Base-by-base conservation (phyloP, 2,888 invertebrate species). In the Trypoxylon attenuatum region DNA sequence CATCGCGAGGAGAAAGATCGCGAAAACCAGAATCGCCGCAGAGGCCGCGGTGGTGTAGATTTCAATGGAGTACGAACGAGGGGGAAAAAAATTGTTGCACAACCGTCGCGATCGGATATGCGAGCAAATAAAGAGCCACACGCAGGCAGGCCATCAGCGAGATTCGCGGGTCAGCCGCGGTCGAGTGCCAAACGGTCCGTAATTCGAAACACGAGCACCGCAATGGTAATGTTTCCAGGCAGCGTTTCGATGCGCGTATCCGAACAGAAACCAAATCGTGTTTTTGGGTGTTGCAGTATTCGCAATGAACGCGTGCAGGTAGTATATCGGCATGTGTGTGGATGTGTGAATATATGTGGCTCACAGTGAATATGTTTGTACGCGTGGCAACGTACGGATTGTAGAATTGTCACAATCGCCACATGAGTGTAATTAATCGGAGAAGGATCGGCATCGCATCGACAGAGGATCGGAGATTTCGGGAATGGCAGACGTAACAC, bases 401-500 rank as follows among this genome's bases (percentile, higher is more conserved):
- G 56, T 62, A 71, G 53, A 67, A 66, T 60, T 64, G 71, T 74
- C 69, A 73, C 80, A 80, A 81, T 77, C 79, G 79, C 77, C 80
- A 78, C 77, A 77, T 66, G 69, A 73, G 55, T 71, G 58, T 51
- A 66, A 61, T 67, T 60, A 58, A 61, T 69, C 58, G 50, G 18
- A 29, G 56, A 23, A 47, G 50, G 41, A 50, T 6, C n/a, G n/a
- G n/a, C n/a, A n/a, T n/a, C 15, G 33, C 33, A 15, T n/a, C 13
- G 58, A 29, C 39, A 57, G 29, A 53, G 55, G 60, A 51, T 61
- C 46, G 68, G 22, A 56, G 69, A 54, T 52, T 56, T 62, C 53
- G 19, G 51, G 59, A 45, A 33, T 22, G 22, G 10, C 41, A 45
- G 8, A 4, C 4, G 33, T 33, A 13, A 33, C 13, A 10, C 33